Evolutionary conservation across 2,888 invertebrate species (phyloP).

Genomic region (Andrena praecox): DNA sequence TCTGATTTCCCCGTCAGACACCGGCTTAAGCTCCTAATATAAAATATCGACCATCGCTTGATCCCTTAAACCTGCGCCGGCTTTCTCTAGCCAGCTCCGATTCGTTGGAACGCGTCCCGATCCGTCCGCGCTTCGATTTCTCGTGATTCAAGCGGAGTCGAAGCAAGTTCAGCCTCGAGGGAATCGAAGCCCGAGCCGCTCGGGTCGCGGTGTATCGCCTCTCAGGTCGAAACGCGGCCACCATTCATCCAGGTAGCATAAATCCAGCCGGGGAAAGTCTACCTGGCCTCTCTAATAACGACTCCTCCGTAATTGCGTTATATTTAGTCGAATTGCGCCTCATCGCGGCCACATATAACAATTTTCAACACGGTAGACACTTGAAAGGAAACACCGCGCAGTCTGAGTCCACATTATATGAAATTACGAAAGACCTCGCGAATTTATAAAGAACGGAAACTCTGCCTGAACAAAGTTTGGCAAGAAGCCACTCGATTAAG

Average conservation of each 20-base stretch:
- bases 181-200: slow-evolving; percentile 7
- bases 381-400: neutral
- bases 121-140: slow-evolving; percentile 17
- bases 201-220: slow-evolving; percentile 10
- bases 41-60: slow-evolving; percentile 44
- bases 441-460: neutral
- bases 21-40: slow-evolving; percentile 32
- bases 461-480: neutral
- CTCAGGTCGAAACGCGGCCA: slow-evolving; percentile 3
- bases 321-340: slow-evolving; percentile 28
- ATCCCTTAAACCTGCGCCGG: slow-evolving; percentile 45
- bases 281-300: slow-evolving; percentile 27
- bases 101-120: slow-evolving; percentile 3
- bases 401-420: no score
- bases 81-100: slow-evolving; percentile 27
- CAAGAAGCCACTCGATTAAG: neutral
- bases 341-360: neutral
- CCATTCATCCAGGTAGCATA: slow-evolving; percentile 10
- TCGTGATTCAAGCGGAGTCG: slow-evolving; percentile 6
- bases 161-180: neutral
- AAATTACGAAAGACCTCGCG: no score
- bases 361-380: neutral
- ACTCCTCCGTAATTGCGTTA: slow-evolving; percentile 36
- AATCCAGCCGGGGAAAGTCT: slow-evolving; percentile 32
- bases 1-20: slow-evolving; percentile 35